These are phyloP conservation scores for Eupithecia subumbrata DNA, from an alignment of 2,888 invertebrate species.

Conservation along the genomic window DNA sequence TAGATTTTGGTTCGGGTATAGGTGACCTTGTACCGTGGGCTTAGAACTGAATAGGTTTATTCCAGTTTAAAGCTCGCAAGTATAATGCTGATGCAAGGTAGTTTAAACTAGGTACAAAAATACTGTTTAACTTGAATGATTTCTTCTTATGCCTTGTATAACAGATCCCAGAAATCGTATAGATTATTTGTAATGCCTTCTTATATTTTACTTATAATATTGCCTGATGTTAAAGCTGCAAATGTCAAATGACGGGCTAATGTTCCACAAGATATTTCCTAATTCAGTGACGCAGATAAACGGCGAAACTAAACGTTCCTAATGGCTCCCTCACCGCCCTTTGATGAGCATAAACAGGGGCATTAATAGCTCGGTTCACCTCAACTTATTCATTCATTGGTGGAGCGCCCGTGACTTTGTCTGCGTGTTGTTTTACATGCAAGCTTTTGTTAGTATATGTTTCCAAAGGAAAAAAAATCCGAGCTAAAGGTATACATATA, in stretches of 20 bases:
- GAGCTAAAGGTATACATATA: neutral
- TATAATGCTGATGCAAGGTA: neutral
- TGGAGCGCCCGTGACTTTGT: neutral
- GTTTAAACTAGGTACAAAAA: neutral
- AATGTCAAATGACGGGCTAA: neutral
- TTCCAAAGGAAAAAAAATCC: neutral
- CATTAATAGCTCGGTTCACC: constrained; percentile 28
- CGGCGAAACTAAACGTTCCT: constrained; percentile 23
- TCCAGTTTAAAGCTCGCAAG: too few relatives aligned
- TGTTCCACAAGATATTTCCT: constrained; percentile 11
- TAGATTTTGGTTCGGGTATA: neutral
- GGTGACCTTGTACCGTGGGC: neutral
- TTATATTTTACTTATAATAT: neutral
- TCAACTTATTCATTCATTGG: constrained; percentile 26
- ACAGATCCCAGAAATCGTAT: neutral
- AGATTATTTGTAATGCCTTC: neutral
- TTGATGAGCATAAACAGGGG: constrained; percentile 32
- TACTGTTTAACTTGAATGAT: neutral
- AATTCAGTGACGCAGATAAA: constrained; percentile 19
- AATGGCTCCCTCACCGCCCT: constrained; percentile 20
- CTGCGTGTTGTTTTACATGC: neutral
- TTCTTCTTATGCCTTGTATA: neutral
- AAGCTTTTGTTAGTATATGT: neutral
- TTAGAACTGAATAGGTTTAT: neutral
- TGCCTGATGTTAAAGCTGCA: neutral